Evolutionary conservation across 2,888 invertebrate species (phyloP), one percentile per base, ranked within the genome.

Genomic region (Chloroclystis v-ata): DNA sequence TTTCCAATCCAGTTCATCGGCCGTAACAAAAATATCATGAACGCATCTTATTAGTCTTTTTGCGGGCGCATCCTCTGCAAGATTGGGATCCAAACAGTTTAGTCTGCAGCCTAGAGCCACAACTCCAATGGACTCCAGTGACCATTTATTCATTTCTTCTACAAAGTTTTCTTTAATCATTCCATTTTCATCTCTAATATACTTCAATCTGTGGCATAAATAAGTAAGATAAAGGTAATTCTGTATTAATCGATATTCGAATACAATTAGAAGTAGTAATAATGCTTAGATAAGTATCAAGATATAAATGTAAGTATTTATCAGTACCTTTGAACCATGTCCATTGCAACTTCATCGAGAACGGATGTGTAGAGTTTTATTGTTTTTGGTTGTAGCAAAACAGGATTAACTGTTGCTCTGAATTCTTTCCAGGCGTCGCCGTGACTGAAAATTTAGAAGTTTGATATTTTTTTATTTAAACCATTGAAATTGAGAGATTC

Each of bases 341-440:
- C 91, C 29, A 83, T 70, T 0, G 93, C 92, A 0, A 94, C 92
- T 55, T 90, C 89, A 63, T 92, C 91, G 37, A 94, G 91, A 4
- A 89, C 87, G 5, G 82, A 77, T 1, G 90, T 78, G 65, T 93
- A 95, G 59, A 92, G 89, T 61, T 90, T 90, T 0, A 94, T 92
- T 0, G 91, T 91, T 60, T 91, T 90, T 0, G 94, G 92, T 65
- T 93, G 91, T 62, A 95, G 79, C 90, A 95, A 90, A 9, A 93
- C 90, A 55, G 93, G 92, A 66, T 95, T 94, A 0, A 94, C 93
- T 55, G 92, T 92, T 5, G 91, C 90, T 35, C 95, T 89, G 55
- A 95, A 91, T 50, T 90, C 82, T 72, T 92, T 92, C 95, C 95
- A 95, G 39, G 90, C 89, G 56, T 94, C 92, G 0, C 94, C 94